phyloP scores from a whole-genome alignment of 2,113 vertebrate species.

The Catharus fuscescens region DNA sequence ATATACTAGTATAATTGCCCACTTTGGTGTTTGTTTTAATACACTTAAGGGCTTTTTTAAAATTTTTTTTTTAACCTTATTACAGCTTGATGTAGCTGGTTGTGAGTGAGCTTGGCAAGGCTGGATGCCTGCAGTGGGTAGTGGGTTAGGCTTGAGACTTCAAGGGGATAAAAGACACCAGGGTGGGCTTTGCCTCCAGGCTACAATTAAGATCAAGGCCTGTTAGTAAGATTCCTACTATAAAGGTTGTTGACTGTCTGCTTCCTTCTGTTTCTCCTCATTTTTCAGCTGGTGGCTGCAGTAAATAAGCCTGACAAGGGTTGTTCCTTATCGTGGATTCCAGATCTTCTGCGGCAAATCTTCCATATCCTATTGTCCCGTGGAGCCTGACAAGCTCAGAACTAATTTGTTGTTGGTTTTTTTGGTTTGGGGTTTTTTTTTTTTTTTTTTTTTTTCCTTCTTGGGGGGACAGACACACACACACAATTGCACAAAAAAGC shows the following conservation, averaged over 20 bases:
- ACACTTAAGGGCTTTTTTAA: neutral
- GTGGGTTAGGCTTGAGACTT: slow-evolving; percentile 28
- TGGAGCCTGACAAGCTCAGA: neutral
- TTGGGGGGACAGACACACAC: too few relatives aligned
- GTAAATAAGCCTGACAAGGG: slow-evolving; percentile 49
- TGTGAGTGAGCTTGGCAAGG: neutral
- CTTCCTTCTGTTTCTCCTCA: slow-evolving; percentile 61
- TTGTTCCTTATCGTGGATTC: slow-evolving; percentile 25
- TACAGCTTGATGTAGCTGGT: neutral
- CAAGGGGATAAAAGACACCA: slow-evolving; percentile 54
- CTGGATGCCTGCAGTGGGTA: slow-evolving; percentile 31
- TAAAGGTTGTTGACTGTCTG: slow-evolving; percentile 62
- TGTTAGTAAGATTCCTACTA: slow-evolving; percentile 45
- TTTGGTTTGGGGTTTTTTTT: neutral
- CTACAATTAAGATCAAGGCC: slow-evolving; percentile 62
- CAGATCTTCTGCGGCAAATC: slow-evolving; percentile 24
- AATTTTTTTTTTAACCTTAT: neutral
- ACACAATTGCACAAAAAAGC: neutral
- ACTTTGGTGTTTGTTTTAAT: slow-evolving; percentile 21
- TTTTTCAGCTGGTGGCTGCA: slow-evolving; percentile 52
- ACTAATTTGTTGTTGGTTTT: neutral
- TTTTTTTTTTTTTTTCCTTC: neutral
- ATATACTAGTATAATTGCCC: neutral
- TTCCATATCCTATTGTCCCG: neutral
- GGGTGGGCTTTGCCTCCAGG: slow-evolving; percentile 62